Percentiles rank a stretch among this genome's conserved stretches.
phyloP scores from a whole-genome alignment of 2,888 invertebrate species.

The Melitaea athalia region DNA sequence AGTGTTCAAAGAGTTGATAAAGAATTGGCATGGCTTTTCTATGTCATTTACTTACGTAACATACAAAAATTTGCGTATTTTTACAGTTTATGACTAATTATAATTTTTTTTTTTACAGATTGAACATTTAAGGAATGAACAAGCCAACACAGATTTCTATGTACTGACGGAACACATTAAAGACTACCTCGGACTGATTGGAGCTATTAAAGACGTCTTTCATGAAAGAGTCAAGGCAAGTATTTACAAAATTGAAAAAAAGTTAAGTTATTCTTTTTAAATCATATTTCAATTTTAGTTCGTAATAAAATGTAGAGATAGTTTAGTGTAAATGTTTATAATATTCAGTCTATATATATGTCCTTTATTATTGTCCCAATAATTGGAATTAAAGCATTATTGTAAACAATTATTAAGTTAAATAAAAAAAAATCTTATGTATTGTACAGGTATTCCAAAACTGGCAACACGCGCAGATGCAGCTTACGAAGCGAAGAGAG shows the following conservation, averaged over 20 bases:
- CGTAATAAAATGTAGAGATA: too few species aligned
- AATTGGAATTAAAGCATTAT: too few species aligned
- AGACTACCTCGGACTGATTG: slow-evolving; percentile 95
- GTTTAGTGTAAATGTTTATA: too few species aligned
- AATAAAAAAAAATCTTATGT: neutral
- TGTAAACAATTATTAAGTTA: neutral
- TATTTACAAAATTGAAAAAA: neutral
- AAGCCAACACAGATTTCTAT: slow-evolving; percentile 97
- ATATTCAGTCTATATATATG: too few species aligned
- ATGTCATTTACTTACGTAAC: too few species aligned
- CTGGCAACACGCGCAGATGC: slow-evolving; percentile 98
- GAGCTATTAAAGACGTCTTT: slow-evolving; percentile 92
- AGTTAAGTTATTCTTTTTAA: too few species aligned
- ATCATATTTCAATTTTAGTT: too few species aligned
- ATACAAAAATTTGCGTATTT: too few species aligned
- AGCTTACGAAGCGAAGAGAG: slow-evolving; percentile 96
- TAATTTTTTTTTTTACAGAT: slow-evolving; percentile 75
- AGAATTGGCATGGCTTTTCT: too few species aligned
- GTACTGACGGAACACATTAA: slow-evolving; percentile 96
- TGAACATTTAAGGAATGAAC: slow-evolving; percentile 93
- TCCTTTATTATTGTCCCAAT: too few species aligned
- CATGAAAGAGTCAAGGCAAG: slow-evolving; percentile 87
- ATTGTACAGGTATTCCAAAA: slow-evolving; percentile 93
- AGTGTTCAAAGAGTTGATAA: too few species aligned
- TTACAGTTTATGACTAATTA: too few species aligned